Evolutionary conservation across 2,113 vertebrate genomes (phyloP).

Genomic region (Poecilia latipinna): DNA sequence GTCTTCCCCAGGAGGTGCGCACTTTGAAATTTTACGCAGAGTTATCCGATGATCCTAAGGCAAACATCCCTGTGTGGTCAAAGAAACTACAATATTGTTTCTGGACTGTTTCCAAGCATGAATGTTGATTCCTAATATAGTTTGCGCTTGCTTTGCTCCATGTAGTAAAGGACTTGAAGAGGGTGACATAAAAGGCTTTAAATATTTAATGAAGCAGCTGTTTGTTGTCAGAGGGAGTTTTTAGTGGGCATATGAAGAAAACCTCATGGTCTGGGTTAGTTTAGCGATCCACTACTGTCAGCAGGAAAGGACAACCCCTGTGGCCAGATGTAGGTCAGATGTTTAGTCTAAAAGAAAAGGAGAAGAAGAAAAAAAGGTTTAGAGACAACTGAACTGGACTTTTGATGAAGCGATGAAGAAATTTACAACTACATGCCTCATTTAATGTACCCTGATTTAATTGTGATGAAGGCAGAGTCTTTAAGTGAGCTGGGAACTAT

Average conservation of each 20-base stretch:
- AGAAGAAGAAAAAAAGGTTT: neutral
- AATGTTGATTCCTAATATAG: constrained; percentile 33
- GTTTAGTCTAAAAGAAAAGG: constrained; percentile 29
- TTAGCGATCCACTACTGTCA: constrained; percentile 22
- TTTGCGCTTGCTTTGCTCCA: constrained; percentile 5
- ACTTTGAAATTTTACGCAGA: constrained; percentile 3
- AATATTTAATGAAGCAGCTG: constrained; percentile 70
- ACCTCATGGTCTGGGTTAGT: constrained; percentile 28
- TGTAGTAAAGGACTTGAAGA: constrained; percentile 42
- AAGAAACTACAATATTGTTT: constrained; percentile 39
- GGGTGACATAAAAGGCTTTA: constrained; percentile 39
- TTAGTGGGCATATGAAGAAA: constrained; percentile 42
- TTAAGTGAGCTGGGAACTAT: constrained; percentile 27
- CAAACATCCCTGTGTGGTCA: neutral
- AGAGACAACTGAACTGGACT: constrained; percentile 13
- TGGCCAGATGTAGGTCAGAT: constrained; percentile 71
- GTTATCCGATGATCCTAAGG: neutral
- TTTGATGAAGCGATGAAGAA: constrained; percentile 43
- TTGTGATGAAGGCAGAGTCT: constrained; percentile 14
- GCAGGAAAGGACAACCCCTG: constrained; percentile 24
- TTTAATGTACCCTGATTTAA: constrained; percentile 44
- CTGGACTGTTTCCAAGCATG: constrained; percentile 48
- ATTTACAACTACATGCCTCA: constrained; percentile 44
- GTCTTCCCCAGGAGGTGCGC: constrained; percentile 1
- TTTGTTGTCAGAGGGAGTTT: constrained; percentile 50